phyloP scores from a whole-genome alignment of 2,888 invertebrate species.

The Salpingus planirostris region DNA sequence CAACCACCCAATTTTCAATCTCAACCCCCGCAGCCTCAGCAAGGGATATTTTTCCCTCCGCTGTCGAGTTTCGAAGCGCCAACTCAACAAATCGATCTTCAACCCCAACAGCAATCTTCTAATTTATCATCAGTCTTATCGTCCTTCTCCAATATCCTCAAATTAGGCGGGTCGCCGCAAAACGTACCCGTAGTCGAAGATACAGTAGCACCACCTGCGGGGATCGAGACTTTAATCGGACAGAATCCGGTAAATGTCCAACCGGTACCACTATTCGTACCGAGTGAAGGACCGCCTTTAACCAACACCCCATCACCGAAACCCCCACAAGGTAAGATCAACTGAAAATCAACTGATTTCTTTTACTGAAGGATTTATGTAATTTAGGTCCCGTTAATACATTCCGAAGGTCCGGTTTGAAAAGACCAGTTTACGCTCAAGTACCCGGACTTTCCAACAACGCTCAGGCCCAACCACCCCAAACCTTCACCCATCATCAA shows the following conservation, averaged over 20 bases:
- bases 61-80: no score
- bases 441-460: constrained; percentile 55
- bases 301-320: not conserved
- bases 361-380: no score
- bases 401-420: constrained; percentile 58
- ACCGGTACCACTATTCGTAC: constrained; percentile 24
- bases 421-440: constrained; percentile 66
- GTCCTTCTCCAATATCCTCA: constrained; percentile 49
- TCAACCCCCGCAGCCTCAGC: no score
- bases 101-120: constrained; percentile 12
- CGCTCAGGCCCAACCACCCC: no score
- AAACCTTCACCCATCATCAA: no score
- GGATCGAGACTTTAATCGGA: constrained; percentile 20
- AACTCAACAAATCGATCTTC: not conserved
- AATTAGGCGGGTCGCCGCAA: constrained; percentile 18
- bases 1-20: no score
- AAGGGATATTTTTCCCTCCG: no score
- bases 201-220: constrained; percentile 21
- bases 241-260: constrained; percentile 16
- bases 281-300: constrained; percentile 7
- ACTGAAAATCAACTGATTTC: not conserved
- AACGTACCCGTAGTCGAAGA: constrained; percentile 4
- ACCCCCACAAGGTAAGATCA: constrained; percentile 16
- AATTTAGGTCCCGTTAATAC: constrained; percentile 39
- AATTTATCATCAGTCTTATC: constrained; percentile 54